A percentile compares a stretch with the other conserved stretches of the same genome.
Conservation (phyloP, 2,888 invertebrate genomes). For the Drosophila paranaensis region DNA sequence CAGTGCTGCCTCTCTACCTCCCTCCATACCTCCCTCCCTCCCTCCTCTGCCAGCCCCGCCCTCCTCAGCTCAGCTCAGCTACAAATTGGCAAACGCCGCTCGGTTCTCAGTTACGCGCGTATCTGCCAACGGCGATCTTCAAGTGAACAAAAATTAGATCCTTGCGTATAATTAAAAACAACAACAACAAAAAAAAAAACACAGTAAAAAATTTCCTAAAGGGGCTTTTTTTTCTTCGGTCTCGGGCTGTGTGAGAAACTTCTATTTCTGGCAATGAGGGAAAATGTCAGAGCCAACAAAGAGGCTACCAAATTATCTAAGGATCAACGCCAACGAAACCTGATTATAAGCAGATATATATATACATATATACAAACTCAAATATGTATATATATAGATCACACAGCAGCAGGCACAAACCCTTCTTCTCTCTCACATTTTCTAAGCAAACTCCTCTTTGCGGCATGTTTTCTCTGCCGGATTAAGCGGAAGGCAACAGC, state of each 20-base stretch:
- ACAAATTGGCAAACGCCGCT: conserved; percentile 54
- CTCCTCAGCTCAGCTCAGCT: conserved; percentile 26
- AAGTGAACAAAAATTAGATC: conserved; percentile 70
- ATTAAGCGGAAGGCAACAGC: conserved; percentile 66
- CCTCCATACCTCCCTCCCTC: background rate
- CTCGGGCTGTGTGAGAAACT: conserved; percentile 70
- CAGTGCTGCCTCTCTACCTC: background rate
- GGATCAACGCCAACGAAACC: conserved; percentile 61
- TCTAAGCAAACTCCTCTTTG: conserved; percentile 53
- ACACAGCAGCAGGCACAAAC: conserved; percentile 18
- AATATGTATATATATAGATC: background rate
- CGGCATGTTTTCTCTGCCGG: conserved; percentile 76
- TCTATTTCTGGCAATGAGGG: conserved; percentile 61
- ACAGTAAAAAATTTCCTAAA: conserved; percentile 37
- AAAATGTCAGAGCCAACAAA: conserved; percentile 31
- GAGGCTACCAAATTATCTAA: conserved; percentile 49
- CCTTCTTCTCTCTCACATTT: conserved; percentile 32
- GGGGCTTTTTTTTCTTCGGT: background rate
- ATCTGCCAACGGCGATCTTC: conserved; percentile 26
- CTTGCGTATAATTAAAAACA: conserved; percentile 61
- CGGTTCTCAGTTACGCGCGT: conserved; percentile 12
- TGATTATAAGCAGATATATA: conserved; percentile 41
- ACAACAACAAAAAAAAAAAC: background rate
- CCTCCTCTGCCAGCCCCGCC: background rate
- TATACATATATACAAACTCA: background rate